Base-by-base conservation (phyloP, 2,888 invertebrate genomes). In the Miltochrista miniata region DNA sequence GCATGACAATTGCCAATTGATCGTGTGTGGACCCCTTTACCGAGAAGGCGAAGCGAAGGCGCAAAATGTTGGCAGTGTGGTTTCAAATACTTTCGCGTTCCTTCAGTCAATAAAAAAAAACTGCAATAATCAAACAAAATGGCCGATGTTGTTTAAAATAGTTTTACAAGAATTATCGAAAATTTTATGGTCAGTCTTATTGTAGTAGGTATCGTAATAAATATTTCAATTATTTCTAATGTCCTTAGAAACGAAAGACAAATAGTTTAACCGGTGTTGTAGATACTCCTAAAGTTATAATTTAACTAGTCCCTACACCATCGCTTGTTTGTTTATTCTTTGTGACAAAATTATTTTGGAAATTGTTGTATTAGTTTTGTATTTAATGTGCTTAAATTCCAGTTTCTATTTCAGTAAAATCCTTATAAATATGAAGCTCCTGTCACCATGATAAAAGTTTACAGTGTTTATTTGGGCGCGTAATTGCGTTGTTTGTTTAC, bases 401-500 rank as follows among this genome's bases (percentile, higher is more conserved):
- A 24, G 5, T 24, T 24, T 24, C 18, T 5, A 24, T 24, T 24
- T 4, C 18, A 24, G 5, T 24, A 24, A 4, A 5, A 24, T 5
- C 18, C 18, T 4, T 24, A 4, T 24, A 29, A 13, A 38, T 45
- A 9, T 38, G 30, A 31, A 31, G 8, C 31, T 31, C 8, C 31
- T 31, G 31, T 31, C 8, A 4, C 1, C 31, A 2, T 2, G 3
- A 31, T 2, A 7, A 24, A 24, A 31, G 31, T 31, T 31, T 31
- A 31, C 8, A 11, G 53, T 66, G 61, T 61, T 64, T 68, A 72
- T 64, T 72, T 74, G 68, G 73, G 78, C 85, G 83, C 85, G 81
- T 76, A 82, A 87, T 84, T 88, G 81, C 87, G 85, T 87, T 87
- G 88, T 88, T 87, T 89, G 85, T 87, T 86, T 87, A 86, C 84